A percentile compares a stretch with the other conserved stretches of the same genome.
phyloP scores from a whole-genome alignment of 2,113 vertebrate species.

The Bos taurus region ARS-UCD2.0 NC_037356.1:44942001-44942500 shows the following conservation, averaged over 20 bases:
- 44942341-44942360: neutral
- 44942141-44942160: neutral
- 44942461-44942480: neutral
- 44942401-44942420: neutral
- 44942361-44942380: neutral
- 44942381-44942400: neutral
- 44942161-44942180: neutral
- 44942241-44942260: neutral
- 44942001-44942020: neutral
- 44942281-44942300: neutral
- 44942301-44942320: neutral
- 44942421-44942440: neutral
- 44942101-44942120: neutral
- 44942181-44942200: neutral
- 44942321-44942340: neutral
- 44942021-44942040: neutral
- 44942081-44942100: neutral
- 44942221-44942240: neutral
- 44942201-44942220: neutral
- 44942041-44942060: neutral
- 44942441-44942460: neutral
- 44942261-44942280: neutral
- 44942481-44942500: neutral
- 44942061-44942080: neutral
- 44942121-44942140: neutral